Evolutionary conservation across 2,888 invertebrate species (phyloP).

Genomic region (Agrenia bidenticulata): DNA sequence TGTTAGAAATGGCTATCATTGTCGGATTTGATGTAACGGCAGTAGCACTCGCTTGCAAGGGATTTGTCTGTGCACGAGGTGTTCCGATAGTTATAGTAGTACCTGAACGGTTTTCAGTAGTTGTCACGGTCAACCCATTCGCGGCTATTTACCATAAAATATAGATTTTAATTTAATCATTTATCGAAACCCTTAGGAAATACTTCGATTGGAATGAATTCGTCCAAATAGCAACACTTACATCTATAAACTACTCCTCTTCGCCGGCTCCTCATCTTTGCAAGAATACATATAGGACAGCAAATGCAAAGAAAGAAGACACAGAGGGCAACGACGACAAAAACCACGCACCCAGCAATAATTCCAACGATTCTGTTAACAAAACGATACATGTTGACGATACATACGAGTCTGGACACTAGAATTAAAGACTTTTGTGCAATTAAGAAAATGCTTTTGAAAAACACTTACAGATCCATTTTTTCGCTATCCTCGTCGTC

Average conservation of each 20-base stretch:
- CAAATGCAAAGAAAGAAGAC: slow-evolving; percentile 40
- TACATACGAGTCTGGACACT: no score
- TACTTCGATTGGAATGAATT: slow-evolving; percentile 3
- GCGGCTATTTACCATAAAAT: not conserved
- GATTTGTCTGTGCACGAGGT: slow-evolving; percentile 2
- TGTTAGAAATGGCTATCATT: slow-evolving; percentile 34
- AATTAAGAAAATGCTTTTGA: no score
- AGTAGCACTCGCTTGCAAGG: not conserved
- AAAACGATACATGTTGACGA: no score
- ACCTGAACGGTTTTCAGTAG: slow-evolving; percentile 2
- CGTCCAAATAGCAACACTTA: slow-evolving; percentile 28
- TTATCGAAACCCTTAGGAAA: slow-evolving; percentile 4
- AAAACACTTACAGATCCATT: no score
- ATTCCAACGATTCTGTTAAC: slow-evolving; percentile 26
- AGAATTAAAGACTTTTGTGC: no score
- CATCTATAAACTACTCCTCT: slow-evolving; percentile 44
- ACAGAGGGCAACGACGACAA: slow-evolving; percentile 30
- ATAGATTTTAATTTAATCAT: no score
- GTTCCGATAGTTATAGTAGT: not conserved
- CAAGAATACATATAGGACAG: slow-evolving; percentile 49
- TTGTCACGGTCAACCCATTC: slow-evolving; percentile 15
- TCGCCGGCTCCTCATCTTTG: slow-evolving; percentile 42
- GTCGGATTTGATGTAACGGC: slow-evolving; percentile 14
- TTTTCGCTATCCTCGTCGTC: no score
- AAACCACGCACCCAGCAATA: slow-evolving; percentile 32